phyloP scores from a whole-genome alignment of 1,140 invertebrate species.

The Leptinotarsa lineolata region DNA sequence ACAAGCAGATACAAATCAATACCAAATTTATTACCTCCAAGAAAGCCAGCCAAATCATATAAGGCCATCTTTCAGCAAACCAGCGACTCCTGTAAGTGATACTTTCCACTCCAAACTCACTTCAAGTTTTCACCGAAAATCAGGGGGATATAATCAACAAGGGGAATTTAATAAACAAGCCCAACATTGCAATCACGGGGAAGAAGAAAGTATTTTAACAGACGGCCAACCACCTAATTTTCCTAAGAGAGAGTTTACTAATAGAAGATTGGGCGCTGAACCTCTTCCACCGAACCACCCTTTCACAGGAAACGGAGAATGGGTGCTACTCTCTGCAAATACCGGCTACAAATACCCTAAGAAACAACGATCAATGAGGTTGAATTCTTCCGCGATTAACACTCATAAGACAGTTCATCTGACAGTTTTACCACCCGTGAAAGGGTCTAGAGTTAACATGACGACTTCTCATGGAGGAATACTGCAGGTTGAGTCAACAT shows the following conservation, averaged over 20 bases:
- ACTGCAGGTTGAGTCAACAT: constrained; percentile 73
- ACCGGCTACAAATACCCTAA: constrained; percentile 68
- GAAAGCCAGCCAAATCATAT: neutral
- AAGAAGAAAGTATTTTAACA: constrained; percentile 60
- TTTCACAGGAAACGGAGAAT: constrained; percentile 70
- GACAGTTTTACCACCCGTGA: constrained; percentile 70
- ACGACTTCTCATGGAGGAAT: constrained; percentile 76
- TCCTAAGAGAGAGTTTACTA: constrained; percentile 57
- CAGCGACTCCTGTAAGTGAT: neutral
- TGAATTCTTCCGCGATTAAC: constrained; percentile 49
- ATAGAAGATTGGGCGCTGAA: constrained; percentile 39
- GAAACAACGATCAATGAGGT: constrained; percentile 57
- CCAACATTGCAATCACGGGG: neutral
- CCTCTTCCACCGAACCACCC: constrained; percentile 62
- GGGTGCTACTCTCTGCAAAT: constrained; percentile 76
- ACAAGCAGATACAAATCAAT: constrained; percentile 11
- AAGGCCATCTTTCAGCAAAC: constrained; percentile 12
- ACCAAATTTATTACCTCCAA: constrained; percentile 14
- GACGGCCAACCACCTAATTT: constrained; percentile 70
- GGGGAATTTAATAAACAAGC: neutral
- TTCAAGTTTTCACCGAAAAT: neutral
- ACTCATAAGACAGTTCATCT: constrained; percentile 65
- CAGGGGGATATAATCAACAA: neutral
- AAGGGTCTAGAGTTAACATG: constrained; percentile 66
- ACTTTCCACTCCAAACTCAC: neutral